Evolutionary conservation across 1,140 invertebrate species (phyloP).

Genomic region (Drosophila prosaltans): DNA sequence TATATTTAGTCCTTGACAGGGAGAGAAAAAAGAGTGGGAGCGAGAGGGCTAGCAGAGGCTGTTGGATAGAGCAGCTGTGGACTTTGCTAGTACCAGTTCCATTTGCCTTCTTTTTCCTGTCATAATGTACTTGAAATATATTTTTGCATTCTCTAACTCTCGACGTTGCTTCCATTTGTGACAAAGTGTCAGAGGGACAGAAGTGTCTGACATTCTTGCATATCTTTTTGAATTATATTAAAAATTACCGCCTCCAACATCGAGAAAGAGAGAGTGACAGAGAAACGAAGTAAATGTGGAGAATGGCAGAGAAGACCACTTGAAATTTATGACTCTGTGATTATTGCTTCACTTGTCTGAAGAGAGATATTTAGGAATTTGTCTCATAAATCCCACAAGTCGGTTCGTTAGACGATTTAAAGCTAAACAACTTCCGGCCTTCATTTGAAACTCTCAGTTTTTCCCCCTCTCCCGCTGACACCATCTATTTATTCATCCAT

Average conservation of each 20-base stretch:
- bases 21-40: background rate
- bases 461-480: conserved; percentile 3
- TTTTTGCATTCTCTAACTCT: conserved; percentile 59
- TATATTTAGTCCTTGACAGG: conserved; percentile 54
- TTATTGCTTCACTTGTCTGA: conserved; percentile 79
- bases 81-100: background rate
- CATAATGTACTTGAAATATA: conserved; percentile 73
- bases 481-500: background rate
- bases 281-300: background rate
- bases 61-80: conserved; percentile 35
- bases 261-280: background rate
- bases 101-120: conserved; percentile 22
- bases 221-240: conserved; percentile 75
- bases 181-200: conserved; percentile 69
- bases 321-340: conserved; percentile 71
- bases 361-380: conserved; percentile 59
- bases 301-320: conserved; percentile 36
- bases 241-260: conserved; percentile 59
- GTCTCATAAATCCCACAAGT: conserved; percentile 64
- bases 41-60: background rate
- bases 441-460: background rate
- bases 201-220: conserved; percentile 61
- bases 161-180: conserved; percentile 62
- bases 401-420: conserved; percentile 48
- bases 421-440: conserved; percentile 46